Evolutionary conservation across 2,797 vertebrate species (phyloP).

Genomic region (Sebastes hubbsi): DNA sequence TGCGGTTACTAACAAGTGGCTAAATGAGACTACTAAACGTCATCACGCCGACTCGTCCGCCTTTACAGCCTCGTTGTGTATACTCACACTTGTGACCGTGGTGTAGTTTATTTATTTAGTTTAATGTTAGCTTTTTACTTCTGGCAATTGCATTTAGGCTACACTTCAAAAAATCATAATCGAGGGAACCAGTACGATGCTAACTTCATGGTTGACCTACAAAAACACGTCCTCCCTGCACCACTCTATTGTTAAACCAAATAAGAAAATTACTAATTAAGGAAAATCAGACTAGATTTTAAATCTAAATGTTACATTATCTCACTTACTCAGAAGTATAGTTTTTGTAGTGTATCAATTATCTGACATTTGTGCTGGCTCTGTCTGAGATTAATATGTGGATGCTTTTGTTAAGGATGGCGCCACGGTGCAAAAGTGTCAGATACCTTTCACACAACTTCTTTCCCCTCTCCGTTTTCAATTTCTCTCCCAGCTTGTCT

Average conservation of each 20-base stretch:
- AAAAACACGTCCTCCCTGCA: no score
- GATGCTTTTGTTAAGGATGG: background rate
- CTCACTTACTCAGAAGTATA: background rate
- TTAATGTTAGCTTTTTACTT: no score
- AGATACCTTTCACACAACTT: constrained; percentile 58
- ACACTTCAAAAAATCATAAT: no score
- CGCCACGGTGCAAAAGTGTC: constrained; percentile 31
- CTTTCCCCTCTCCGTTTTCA: constrained; percentile 49
- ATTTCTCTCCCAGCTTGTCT: constrained; percentile 46
- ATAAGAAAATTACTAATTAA: no score
- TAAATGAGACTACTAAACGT: no score
- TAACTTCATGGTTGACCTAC: no score
- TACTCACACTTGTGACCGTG: no score
- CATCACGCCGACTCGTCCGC: no score
- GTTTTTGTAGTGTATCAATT: background rate
- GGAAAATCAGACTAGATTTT: background rate
- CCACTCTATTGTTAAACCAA: background rate
- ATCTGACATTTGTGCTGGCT: constrained; percentile 18
- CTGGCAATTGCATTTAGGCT: no score
- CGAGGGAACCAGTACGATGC: no score
- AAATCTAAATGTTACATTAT: background rate
- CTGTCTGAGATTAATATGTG: background rate
- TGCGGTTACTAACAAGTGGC: rapidly evolving
- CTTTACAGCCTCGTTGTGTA: no score
- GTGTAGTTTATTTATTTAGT: no score